Evolutionary conservation across 1,140 invertebrate species (phyloP), one percentile per base, ranked within the genome.

Genomic region (Drosophila malerkotliana): DNA sequence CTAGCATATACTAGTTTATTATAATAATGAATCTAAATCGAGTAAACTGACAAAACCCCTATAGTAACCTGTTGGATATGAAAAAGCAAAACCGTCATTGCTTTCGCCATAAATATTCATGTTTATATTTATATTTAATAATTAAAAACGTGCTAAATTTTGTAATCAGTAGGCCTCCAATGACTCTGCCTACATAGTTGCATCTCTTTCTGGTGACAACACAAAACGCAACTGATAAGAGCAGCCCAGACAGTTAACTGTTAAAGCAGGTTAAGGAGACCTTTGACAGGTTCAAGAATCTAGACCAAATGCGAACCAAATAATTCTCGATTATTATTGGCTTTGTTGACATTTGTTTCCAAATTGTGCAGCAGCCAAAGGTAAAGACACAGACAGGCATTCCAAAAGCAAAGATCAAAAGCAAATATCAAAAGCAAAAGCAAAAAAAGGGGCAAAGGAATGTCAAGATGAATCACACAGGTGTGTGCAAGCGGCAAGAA

Each of bases 391-490:
- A 28, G 26, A 7, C 26, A 28, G 6, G 26, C 26, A 28, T 28
- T 28, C 32, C 30, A 44, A 44, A 44, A 7, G 14, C 41, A 44
- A 6, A 44, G 10, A n/a, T 12, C 10, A 44, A 44, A 44, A 3
- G 6, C 18, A 47, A 21, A 8, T 0, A 39, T 47, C 3, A 54
- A 52, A 72, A 14, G n/a, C 57, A 52, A 18, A 3, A 47, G 28
- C 64, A 68, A 71, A 44, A 32, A 10, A n/a, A 14, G 21, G 18
- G 26, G 48, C 34, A 72, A 59, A 72, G 52, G 67, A 72, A 60
- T 72, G 68, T 72, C 47, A 39, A 52, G 55, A 72, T 72, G 67
- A 72, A 60, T 72, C 67, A 72, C 32, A 60, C 67, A 72, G 68
- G 68, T 72, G 67, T 63, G 66, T 45, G 62, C 37, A 51, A 6